Conservation (phyloP, 2,888 invertebrate species). For the Pediacus dermestoides region DNA sequence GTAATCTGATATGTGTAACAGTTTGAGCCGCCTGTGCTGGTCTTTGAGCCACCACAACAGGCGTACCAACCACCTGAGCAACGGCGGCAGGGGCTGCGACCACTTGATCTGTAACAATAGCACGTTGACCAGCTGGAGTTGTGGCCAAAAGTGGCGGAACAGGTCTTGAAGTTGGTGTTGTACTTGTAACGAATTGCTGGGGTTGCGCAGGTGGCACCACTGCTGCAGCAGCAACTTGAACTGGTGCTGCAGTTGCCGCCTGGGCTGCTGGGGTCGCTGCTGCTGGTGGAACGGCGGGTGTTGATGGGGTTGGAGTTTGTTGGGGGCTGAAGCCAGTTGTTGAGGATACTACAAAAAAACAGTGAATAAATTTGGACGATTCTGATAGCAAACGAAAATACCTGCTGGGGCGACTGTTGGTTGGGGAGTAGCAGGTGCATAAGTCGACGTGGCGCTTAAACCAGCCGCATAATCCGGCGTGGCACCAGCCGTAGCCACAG, state of each 20-base stretch:
- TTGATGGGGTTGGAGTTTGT: slow-evolving; percentile 20
- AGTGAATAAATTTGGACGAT: slow-evolving; percentile 6
- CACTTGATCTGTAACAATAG: slow-evolving; percentile 38
- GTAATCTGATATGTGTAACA: slow-evolving; percentile 56
- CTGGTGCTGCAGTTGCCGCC: slow-evolving; percentile 46
- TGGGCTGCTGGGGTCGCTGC: slow-evolving; percentile 45
- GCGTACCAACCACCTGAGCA: slow-evolving; percentile 51
- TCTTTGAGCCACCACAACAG: slow-evolving; percentile 50
- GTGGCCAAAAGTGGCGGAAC: slow-evolving; percentile 44
- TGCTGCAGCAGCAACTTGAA: slow-evolving; percentile 40
- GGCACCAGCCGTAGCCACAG: slow-evolving; percentile 32
- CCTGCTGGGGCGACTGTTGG: slow-evolving; percentile 39
- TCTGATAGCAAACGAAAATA: slow-evolving; percentile 27
- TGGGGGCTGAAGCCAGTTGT: background rate
- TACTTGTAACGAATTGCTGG: slow-evolving; percentile 31
- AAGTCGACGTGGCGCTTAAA: slow-evolving; percentile 58
- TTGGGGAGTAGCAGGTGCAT: slow-evolving; percentile 48
- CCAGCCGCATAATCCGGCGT: slow-evolving; percentile 86
- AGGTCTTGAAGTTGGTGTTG: slow-evolving; percentile 38
- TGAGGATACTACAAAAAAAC: slow-evolving; percentile 1
- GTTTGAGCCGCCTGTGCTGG: slow-evolving; percentile 45
- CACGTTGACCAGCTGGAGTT: slow-evolving; percentile 39
- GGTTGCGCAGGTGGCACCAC: slow-evolving; percentile 26
- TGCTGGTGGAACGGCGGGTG: slow-evolving; percentile 40
- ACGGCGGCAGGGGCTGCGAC: slow-evolving; percentile 34